These are phyloP conservation scores for Lampris megalopsis DNA, from an alignment of 2,113 vertebrate species.

Conservation along the genomic window DNA sequence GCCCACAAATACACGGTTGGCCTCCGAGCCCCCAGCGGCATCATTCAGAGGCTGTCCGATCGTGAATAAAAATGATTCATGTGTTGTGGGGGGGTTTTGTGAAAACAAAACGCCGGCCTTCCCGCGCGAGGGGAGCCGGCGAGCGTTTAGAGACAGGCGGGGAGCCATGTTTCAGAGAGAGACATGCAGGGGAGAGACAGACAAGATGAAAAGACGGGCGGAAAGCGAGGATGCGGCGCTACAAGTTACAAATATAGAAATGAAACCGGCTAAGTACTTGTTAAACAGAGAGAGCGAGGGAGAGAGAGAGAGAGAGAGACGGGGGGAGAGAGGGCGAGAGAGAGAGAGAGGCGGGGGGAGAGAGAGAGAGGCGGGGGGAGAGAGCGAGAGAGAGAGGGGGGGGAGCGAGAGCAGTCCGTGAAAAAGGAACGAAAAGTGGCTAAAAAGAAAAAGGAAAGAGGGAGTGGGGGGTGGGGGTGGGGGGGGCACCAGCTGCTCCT, in stretches of 20 bases:
- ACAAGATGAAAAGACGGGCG: conserved; percentile 27
- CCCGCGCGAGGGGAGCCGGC: conserved; percentile 2
- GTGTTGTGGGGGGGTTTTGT: conserved; percentile 32
- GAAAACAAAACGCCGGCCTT: conserved; percentile 49
- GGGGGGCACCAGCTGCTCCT: conserved; percentile 75
- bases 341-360: conserved; percentile 20
- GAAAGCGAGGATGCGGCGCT: conserved; percentile 40
- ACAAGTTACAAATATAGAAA: conserved; percentile 38
- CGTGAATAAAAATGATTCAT: conserved; percentile 75
- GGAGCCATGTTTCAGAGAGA: conserved; percentile 12
- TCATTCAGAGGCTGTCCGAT: conserved; percentile 66
- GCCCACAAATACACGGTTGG: conserved; percentile 57
- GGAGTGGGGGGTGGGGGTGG: too few relatives aligned
- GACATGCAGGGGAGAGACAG: not conserved
- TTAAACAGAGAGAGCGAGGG: conserved; percentile 60
- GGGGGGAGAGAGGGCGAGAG: conserved; percentile 42
- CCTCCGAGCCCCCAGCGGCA: conserved; percentile 62
- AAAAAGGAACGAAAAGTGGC: not conserved
- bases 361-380: conserved; percentile 37
- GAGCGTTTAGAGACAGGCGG: conserved; percentile 22
- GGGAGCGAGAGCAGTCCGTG: not conserved
- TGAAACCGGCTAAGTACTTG: conserved; percentile 29
- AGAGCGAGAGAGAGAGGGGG: conserved; percentile 44
- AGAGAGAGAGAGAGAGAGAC: conserved; percentile 44
- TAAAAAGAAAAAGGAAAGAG: conserved; percentile 2